A percentile compares a stretch with the other conserved stretches of the same genome.
phyloP scores from a whole-genome alignment of 2,888 invertebrate species.

The Eupithecia subfuscata region DNA sequence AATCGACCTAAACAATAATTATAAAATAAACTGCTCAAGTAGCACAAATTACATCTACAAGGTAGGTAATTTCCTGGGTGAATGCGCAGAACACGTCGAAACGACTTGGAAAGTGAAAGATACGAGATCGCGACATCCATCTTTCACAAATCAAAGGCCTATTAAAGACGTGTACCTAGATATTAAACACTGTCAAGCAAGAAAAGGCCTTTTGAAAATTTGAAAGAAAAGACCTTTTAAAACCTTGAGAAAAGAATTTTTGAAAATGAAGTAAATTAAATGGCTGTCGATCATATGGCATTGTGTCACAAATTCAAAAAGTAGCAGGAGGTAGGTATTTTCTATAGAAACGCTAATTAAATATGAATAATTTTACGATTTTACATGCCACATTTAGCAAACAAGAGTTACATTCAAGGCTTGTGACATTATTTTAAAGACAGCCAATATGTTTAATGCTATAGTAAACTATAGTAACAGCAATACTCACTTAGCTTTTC shows the following conservation, averaged over 20 bases:
- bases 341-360: neutral
- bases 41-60: neutral
- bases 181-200: neutral
- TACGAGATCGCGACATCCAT: neutral
- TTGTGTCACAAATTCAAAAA: neutral
- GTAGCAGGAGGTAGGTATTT: neutral
- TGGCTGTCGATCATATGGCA: neutral
- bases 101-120: constrained; percentile 5
- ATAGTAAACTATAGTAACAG: neutral
- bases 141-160: constrained; percentile 5
- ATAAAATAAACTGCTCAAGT: neutral
- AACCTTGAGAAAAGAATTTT: too few species aligned
- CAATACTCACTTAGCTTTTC: neutral
- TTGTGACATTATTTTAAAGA: neutral
- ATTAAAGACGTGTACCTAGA: neutral
- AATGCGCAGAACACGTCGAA: constrained; percentile 1
- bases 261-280: neutral
- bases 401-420: neutral
- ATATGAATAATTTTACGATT: constrained; percentile 3
- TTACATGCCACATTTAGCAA: neutral
- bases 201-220: too few species aligned
- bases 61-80: neutral
- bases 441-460: neutral
- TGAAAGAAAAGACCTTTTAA: too few species aligned
- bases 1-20: neutral